Evolutionary conservation across 2,888 invertebrate species (phyloP), one percentile per base, ranked within the genome.

Genomic region (Ethmia dodecea): DNA sequence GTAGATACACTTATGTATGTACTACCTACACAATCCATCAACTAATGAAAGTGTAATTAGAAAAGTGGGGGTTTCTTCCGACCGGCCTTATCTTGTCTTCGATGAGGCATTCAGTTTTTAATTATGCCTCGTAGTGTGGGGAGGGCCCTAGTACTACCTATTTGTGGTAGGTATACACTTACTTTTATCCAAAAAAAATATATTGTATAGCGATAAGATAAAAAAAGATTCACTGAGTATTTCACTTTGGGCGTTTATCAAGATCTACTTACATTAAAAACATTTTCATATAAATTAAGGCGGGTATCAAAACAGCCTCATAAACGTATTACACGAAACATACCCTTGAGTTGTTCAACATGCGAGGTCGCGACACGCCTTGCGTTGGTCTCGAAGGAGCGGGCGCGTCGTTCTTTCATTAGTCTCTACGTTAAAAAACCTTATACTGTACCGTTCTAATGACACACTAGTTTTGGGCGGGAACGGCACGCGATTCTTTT

Each of bases 31-130:
- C 26, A n/a, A 68, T 73, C 78, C 80, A 86, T 86, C 86, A 86
- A 69, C 84, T 86, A 86, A 84, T 86, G 86, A 80, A 81, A 68
- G 67, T 45, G 77, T 80, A 81, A 84, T 86, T 80, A 83, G 71
- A 77, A 81, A 75, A 79, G 76, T 81, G 81, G 69, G 41, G 67
- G 73, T 80, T 79, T 84, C 84, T 84, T 84, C 81, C 81, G 72
- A 71, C 70, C 52, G 56, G 59, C 77, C 76, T 84, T 84, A 84
- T 83, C 86, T 83, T 83, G 75, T 81, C 83, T 84, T 84, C 77
- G 72, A 73, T 76, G 69, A 72, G 64, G 72, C 64, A 72, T 75
- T 69, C 73, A 58, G 61, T 62, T 76, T 79, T 81, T 83, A 83
- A 84, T 84, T 83, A 81, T 73, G 68, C 63, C 64, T 52, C 67